These are phyloP conservation scores for Peucedramus taeniatus DNA, from an alignment of 2,113 vertebrate genomes.

Conservation along the genomic window DNA sequence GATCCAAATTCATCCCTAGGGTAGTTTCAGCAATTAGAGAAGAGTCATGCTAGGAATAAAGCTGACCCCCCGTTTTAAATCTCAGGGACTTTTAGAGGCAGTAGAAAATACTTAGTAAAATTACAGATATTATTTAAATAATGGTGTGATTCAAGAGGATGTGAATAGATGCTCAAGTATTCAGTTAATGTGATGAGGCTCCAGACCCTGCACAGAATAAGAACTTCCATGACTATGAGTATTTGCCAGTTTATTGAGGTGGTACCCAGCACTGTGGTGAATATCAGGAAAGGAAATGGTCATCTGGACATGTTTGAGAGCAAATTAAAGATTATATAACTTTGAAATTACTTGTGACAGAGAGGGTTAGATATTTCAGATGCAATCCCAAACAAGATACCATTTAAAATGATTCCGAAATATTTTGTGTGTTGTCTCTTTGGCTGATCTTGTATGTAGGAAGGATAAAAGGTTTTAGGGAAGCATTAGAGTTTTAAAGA, in stretches of 20 bases:
- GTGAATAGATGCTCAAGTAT: neutral
- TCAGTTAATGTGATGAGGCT: neutral
- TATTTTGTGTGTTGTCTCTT: neutral
- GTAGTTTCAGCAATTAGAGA: neutral
- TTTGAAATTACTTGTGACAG: neutral
- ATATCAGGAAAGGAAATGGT: neutral
- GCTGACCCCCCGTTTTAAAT: neutral
- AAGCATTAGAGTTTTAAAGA: neutral
- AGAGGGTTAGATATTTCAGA: neutral
- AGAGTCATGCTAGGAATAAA: neutral
- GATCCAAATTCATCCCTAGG: constrained; percentile 3
- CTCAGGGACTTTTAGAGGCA: neutral
- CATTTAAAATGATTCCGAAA: neutral
- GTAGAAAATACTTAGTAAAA: neutral
- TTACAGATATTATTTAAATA: constrained; percentile 2
- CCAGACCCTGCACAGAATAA: neutral
- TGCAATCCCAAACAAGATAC: neutral
- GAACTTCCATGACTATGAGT: neutral
- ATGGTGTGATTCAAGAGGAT: neutral
- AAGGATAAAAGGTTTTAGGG: neutral
- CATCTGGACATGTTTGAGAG: neutral
- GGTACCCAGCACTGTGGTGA: neutral
- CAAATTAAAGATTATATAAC: neutral
- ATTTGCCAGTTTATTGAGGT: neutral
- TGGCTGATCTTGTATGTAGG: neutral